Conservation (phyloP, 2,113 vertebrate species). For the Cisticola juncidis region DNA sequence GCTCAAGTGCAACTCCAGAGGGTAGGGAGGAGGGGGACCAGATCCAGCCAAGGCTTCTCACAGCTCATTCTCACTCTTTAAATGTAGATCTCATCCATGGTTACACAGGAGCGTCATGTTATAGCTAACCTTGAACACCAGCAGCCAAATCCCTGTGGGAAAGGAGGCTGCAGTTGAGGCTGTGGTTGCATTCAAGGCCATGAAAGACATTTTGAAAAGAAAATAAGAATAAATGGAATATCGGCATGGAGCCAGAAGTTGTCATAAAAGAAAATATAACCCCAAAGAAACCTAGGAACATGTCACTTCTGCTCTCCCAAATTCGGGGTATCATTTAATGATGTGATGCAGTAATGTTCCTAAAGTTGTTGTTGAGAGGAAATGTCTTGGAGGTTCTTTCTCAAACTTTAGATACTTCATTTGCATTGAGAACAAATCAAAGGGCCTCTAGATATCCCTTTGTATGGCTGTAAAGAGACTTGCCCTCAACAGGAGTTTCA, state of each 20-base stretch:
- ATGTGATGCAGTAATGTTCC: not conserved
- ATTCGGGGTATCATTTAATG: not conserved
- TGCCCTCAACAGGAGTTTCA: not conserved
- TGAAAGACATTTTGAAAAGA: not conserved
- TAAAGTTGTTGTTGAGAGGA: not conserved
- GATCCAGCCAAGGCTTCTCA: not conserved
- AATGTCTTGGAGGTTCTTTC: not conserved
- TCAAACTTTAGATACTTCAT: not conserved
- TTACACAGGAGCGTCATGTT: not conserved
- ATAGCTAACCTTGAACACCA: not conserved
- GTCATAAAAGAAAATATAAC: not conserved
- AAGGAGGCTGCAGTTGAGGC: not conserved
- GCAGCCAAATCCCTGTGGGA: not conserved
- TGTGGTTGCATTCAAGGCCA: not conserved
- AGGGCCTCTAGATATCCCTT: not conserved
- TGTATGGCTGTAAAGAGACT: not conserved
- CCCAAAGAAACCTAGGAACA: not conserved
- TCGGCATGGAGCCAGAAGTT: not conserved
- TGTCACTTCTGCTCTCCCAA: not conserved
- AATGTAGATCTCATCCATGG: not conserved
- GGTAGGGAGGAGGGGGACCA: accelerated
- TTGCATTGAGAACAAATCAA: not conserved
- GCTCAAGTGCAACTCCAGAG: not conserved
- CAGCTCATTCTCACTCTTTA: not conserved
- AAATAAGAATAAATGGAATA: not conserved